Percentiles rank a stretch among this genome's conserved stretches.
Conservation (phyloP, 2,888 invertebrate genomes). For the Linnaemya vulpina region DNA sequence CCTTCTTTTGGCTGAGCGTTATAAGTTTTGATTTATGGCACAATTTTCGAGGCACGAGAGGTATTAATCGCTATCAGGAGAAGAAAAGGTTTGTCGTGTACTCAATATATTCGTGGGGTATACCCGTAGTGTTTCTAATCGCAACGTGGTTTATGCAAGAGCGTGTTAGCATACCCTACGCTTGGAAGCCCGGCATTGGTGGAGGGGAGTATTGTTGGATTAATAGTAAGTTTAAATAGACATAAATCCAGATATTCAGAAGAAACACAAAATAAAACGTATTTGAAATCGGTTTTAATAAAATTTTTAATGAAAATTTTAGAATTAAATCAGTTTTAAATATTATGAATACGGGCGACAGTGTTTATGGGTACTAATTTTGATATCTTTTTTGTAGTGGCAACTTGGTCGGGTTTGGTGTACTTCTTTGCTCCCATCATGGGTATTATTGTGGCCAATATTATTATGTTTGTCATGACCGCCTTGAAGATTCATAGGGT, state of each 20-base stretch:
- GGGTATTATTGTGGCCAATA: conserved; percentile 79
- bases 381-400: conserved; percentile 71
- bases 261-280: no score
- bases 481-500: conserved; percentile 81
- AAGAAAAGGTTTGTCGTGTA: conserved; percentile 81
- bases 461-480: conserved; percentile 81
- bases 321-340: no score
- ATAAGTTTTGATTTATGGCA: conserved; percentile 95
- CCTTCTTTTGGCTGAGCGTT: conserved; percentile 93
- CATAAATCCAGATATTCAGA: neutral
- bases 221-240: conserved; percentile 81
- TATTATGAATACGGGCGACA: neutral
- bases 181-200: conserved; percentile 85
- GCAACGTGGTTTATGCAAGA: conserved; percentile 79
- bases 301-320: no score
- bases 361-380: neutral
- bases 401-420: conserved; percentile 80
- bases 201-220: conserved; percentile 85
- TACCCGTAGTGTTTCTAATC: conserved; percentile 76
- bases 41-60: conserved; percentile 81
- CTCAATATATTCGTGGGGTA: conserved; percentile 81
- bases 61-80: conserved; percentile 78
- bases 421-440: conserved; percentile 81
- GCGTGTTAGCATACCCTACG: conserved; percentile 73
- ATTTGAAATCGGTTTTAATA: no score